Conservation (phyloP, 1,140 invertebrate genomes). For the Leptonema lineaticorne region DNA sequence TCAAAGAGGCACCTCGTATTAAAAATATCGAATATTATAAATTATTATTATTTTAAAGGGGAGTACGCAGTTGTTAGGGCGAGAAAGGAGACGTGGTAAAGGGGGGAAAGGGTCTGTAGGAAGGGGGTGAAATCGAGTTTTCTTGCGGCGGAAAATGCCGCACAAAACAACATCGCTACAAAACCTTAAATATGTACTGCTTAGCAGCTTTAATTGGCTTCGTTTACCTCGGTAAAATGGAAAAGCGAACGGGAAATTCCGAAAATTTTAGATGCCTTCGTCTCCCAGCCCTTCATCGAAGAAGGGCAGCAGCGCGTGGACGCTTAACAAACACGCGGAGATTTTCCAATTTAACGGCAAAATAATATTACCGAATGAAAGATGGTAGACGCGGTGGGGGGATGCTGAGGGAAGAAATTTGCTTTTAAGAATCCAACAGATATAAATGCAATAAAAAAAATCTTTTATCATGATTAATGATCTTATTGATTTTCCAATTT, state of each 20-base stretch:
- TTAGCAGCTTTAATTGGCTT: slow-evolving; percentile 14
- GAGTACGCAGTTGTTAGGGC: too few species aligned
- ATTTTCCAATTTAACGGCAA: neutral
- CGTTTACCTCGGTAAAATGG: neutral
- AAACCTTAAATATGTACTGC: slow-evolving; percentile 12
- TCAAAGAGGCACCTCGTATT: too few species aligned
- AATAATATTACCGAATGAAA: neutral
- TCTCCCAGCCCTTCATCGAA: too few species aligned
- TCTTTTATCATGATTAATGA: too few species aligned
- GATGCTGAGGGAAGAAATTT: neutral
- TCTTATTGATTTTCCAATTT: too few species aligned
- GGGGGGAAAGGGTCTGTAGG: neutral
- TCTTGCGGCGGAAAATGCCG: neutral
- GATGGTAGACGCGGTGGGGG: neutral
- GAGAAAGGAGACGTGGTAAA: neutral
- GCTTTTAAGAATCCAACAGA: too few species aligned
- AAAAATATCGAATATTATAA: too few species aligned
- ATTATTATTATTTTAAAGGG: neutral
- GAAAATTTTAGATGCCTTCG: neutral
- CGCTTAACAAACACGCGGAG: neutral
- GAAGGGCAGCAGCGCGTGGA: neutral
- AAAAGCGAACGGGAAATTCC: slow-evolving; percentile 14
- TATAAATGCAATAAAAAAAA: too few species aligned
- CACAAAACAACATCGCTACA: neutral
- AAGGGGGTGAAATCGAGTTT: slow-evolving; percentile 2